phyloP scores from a whole-genome alignment of 2,113 vertebrate genomes.

The Zosterops lateralis region DNA sequence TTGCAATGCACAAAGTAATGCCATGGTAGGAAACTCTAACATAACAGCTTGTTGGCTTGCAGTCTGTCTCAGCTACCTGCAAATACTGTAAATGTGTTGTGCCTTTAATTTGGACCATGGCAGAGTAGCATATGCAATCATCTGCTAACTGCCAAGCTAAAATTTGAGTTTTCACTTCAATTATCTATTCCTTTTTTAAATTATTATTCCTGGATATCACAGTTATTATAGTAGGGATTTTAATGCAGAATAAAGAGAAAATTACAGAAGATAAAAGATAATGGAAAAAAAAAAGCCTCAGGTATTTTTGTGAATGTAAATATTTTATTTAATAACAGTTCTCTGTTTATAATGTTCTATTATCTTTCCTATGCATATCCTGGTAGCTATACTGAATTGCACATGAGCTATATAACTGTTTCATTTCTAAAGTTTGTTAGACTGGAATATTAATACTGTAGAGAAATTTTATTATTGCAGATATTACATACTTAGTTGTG shows the following conservation, averaged over 20 bases:
- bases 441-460: background rate
- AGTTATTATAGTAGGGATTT: background rate
- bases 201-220: background rate
- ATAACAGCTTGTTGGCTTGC: background rate
- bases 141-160: background rate
- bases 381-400: background rate
- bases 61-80: background rate
- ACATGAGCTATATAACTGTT: background rate
- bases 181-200: background rate
- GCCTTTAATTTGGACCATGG: background rate
- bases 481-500: background rate
- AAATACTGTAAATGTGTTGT: background rate
- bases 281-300: background rate
- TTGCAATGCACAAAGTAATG: background rate
- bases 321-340: background rate
- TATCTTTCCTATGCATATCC: background rate
- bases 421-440: background rate
- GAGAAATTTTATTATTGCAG: background rate
- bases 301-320: background rate
- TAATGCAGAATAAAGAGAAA: background rate
- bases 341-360: background rate
- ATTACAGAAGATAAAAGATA: background rate
- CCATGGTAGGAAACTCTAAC: background rate
- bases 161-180: background rate
- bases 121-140: background rate